Conservation (phyloP, 1,140 invertebrate species). For the Drosophila tsacasi region DNA sequence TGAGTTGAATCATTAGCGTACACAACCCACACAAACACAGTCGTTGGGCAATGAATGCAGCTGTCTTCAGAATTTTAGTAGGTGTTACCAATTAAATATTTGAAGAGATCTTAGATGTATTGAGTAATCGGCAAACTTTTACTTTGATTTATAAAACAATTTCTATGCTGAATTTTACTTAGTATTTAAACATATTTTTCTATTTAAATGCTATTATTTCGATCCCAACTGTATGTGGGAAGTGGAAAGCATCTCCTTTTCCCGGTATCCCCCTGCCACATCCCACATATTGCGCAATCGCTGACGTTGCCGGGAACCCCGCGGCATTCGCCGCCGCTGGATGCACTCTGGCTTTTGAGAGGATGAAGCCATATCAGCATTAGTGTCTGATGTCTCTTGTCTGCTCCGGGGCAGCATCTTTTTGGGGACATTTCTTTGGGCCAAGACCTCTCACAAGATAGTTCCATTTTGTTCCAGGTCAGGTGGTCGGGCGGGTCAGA, state of each 20-base stretch:
- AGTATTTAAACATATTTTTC: no score
- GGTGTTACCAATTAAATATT: no score
- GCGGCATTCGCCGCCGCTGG: conserved; percentile 36
- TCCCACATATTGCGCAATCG: conserved; percentile 70
- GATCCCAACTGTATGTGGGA: neutral
- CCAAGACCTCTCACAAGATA: conserved; percentile 40
- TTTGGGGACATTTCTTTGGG: conserved; percentile 56
- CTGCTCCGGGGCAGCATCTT: conserved; percentile 43
- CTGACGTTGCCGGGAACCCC: conserved; percentile 26
- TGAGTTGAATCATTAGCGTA: conserved; percentile 82
- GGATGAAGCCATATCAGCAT: conserved; percentile 79
- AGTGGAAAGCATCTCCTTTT: neutral
- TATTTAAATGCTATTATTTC: neutral
- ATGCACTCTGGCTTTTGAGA: conserved; percentile 70
- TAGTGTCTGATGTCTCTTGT: conserved; percentile 66
- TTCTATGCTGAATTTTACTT: neutral
- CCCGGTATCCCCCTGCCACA: conserved; percentile 11
- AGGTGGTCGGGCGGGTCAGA: conserved; percentile 65
- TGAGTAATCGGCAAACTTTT: neutral
- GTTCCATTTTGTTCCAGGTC: conserved; percentile 61
- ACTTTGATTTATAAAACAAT: no score
- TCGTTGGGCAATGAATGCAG: conserved; percentile 5
- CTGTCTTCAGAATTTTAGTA: neutral
- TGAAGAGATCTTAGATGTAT: no score
- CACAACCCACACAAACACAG: conserved; percentile 36